Conservation (phyloP, 2,888 invertebrate species). For the Chaetoderma sp. region DNA sequence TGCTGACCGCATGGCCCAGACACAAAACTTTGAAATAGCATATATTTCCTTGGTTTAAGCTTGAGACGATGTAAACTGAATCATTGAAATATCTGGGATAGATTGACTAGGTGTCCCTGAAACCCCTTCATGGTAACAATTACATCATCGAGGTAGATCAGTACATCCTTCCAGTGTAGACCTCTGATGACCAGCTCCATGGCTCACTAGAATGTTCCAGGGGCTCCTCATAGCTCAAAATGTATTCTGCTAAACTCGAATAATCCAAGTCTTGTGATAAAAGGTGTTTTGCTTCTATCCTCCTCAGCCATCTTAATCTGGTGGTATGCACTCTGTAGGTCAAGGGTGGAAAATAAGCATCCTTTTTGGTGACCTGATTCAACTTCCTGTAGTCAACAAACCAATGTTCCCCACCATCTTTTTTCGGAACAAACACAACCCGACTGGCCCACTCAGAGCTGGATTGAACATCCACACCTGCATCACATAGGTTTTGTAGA, state of each 20-base stretch:
- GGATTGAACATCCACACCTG: neutral
- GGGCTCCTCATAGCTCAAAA: constrained; percentile 12
- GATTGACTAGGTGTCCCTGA: neutral
- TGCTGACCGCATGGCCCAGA: neutral
- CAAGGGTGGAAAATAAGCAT: neutral
- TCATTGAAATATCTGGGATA: neutral
- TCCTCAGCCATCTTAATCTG: constrained; percentile 14
- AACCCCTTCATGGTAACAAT: neutral
- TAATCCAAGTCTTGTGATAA: constrained; percentile 24
- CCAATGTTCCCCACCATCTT: neutral
- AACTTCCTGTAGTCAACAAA: constrained; percentile 19
- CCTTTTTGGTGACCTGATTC: too few relatives aligned
- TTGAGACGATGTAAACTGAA: neutral
- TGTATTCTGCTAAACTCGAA: constrained; percentile 13
- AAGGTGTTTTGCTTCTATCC: constrained; percentile 27
- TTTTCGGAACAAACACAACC: constrained; percentile 12
- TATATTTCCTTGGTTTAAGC: constrained; percentile 1
- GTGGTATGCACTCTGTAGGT: constrained; percentile 19
- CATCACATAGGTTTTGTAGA: neutral
- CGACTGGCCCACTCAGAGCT: constrained; percentile 14
- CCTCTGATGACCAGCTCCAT: constrained; percentile 11
- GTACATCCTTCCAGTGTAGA: neutral
- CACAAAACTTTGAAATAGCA: neutral
- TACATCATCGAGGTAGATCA: constrained; percentile 1
- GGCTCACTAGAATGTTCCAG: constrained; percentile 18